These are phyloP conservation scores for Tetheella fluctuosa DNA, from an alignment of 2,888 invertebrate genomes.

Conservation along the genomic window DNA sequence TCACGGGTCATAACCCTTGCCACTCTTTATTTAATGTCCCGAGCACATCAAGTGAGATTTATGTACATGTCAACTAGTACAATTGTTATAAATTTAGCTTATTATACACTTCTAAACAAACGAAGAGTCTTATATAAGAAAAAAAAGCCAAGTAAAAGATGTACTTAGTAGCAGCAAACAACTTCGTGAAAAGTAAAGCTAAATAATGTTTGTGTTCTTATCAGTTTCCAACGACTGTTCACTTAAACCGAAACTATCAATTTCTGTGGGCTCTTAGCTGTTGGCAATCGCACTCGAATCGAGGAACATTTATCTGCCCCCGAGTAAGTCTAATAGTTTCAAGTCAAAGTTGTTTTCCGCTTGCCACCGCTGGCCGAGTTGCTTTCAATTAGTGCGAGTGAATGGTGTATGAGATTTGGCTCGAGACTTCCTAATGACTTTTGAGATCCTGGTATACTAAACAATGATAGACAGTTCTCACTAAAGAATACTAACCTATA, in stretches of 20 bases:
- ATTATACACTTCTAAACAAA: neutral
- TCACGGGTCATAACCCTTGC: slow-evolving; percentile 55
- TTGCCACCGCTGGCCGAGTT: slow-evolving; percentile 27
- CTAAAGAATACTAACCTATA: too few species aligned
- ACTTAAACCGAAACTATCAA: slow-evolving; percentile 32
- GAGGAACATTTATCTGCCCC: slow-evolving; percentile 30
- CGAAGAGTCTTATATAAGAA: neutral
- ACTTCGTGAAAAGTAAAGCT: neutral
- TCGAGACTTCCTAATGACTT: slow-evolving; percentile 36
- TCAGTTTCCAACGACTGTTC: slow-evolving; percentile 19
- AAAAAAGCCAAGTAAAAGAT: neutral
- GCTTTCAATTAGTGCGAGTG: slow-evolving; percentile 47
- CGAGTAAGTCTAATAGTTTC: slow-evolving; percentile 27
- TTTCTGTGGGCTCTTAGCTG: slow-evolving; percentile 30
- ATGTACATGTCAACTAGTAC: slow-evolving; percentile 40
- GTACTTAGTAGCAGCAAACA: neutral
- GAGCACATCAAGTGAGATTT: slow-evolving; percentile 50
- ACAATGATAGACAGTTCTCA: neutral
- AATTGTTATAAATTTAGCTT: slow-evolving; percentile 37
- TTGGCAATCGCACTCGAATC: slow-evolving; percentile 22
- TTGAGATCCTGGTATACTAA: slow-evolving; percentile 23
- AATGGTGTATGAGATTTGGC: slow-evolving; percentile 34
- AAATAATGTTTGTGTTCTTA: slow-evolving; percentile 18
- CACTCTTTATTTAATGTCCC: slow-evolving; percentile 59
- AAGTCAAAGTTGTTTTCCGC: slow-evolving; percentile 37